These are phyloP conservation scores for Diaphora mendica DNA, from an alignment of 2,888 invertebrate genomes.

Conservation along the genomic window DNA sequence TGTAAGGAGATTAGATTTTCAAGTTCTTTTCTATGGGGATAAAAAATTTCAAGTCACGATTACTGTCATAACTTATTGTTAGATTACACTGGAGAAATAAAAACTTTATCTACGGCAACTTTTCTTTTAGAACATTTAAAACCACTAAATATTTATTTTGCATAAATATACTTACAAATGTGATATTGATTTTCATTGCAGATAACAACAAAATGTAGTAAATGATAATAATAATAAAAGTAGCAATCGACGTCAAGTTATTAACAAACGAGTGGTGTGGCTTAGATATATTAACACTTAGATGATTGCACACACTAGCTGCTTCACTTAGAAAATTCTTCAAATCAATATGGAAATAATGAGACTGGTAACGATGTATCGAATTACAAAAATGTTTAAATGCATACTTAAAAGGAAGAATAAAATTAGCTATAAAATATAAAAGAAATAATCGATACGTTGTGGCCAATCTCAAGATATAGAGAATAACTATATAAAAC, in stretches of 20 bases:
- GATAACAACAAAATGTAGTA: conserved; percentile 13
- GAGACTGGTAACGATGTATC: conserved; percentile 7
- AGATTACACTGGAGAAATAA: background rate
- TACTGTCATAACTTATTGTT: background rate
- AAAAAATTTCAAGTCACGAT: background rate
- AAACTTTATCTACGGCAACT: background rate
- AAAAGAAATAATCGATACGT: background rate
- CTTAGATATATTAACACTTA: conserved; percentile 37
- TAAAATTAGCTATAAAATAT: background rate
- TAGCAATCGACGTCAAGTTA: conserved; percentile 14
- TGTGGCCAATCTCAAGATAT: conserved; percentile 11
- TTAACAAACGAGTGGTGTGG: conserved; percentile 43
- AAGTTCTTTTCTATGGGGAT: background rate
- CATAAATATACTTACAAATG: background rate
- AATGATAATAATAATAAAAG: conserved; percentile 7
- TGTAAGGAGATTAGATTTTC: background rate
- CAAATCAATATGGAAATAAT: background rate
- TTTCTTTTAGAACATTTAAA: background rate
- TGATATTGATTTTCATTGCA: background rate
- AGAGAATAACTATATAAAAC: conserved; percentile 3
- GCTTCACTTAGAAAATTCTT: conserved; percentile 27
- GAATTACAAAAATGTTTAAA: background rate
- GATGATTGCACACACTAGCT: conserved; percentile 23
- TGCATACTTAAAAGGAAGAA: background rate
- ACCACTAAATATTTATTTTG: background rate